Evolutionary conservation across 2,888 invertebrate species (phyloP).

Genomic region (Sympetrum striolatum): DNA sequence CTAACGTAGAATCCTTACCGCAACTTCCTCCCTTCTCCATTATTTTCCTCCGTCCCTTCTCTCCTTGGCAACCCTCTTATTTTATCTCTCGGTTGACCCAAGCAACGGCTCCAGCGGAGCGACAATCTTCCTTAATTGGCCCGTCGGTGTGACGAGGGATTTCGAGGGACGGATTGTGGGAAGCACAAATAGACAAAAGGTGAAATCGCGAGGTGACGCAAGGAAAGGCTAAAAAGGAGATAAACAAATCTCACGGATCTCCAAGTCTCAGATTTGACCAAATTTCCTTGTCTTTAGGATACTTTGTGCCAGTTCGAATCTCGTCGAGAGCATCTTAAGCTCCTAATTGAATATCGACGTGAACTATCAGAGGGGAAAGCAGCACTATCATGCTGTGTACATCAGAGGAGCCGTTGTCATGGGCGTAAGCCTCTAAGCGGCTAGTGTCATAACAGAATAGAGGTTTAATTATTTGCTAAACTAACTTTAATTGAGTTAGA

Average conservation of each 20-base stretch:
- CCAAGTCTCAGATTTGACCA: too few species aligned
- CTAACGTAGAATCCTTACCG: not conserved
- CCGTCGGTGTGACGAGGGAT: constrained; percentile 33
- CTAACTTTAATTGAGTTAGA: too few species aligned
- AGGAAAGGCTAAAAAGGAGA: not conserved
- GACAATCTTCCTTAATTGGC: constrained; percentile 40
- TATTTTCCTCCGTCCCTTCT: not conserved
- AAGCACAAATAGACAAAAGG: not conserved
- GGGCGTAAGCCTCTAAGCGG: too few species aligned
- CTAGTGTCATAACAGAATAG: too few species aligned
- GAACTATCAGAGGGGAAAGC: too few species aligned
- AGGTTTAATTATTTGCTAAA: too few species aligned
- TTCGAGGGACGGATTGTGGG: not conserved
- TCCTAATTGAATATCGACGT: too few species aligned
- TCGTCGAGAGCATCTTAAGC: too few species aligned
- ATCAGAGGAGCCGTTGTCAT: too few species aligned
- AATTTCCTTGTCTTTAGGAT: too few species aligned
- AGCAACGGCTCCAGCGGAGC: not conserved
- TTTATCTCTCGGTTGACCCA: not conserved
- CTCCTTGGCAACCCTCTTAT: not conserved
- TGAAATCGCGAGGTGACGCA: not conserved
- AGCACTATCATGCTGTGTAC: too few species aligned
- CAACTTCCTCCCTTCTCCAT: not conserved
- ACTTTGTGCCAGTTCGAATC: too few species aligned
- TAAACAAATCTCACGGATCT: not conserved